Evolutionary conservation across 1,140 invertebrate species (phyloP).

Genomic region (Chrysomallon squamiferum): DNA sequence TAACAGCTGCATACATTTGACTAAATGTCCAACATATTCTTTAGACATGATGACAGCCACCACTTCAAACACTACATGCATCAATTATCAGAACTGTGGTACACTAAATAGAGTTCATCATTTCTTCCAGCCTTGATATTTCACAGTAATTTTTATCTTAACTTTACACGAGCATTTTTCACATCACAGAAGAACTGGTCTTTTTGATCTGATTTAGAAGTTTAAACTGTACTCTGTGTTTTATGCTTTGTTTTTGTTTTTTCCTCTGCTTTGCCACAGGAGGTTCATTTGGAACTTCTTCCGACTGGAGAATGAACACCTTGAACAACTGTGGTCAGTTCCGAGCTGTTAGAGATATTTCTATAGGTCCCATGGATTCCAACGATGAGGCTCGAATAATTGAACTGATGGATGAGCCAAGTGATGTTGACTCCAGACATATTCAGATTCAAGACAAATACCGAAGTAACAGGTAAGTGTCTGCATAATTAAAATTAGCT

Average conservation of each 20-base stretch:
- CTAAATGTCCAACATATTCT: no score
- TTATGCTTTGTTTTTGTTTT: constrained; percentile 7
- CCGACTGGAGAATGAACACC: constrained; percentile 98
- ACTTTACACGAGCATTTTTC: no score
- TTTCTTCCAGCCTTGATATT: no score
- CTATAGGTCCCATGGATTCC: constrained; percentile 93
- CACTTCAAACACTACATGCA: no score
- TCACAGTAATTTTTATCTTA: no score
- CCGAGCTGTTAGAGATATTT: constrained; percentile 96
- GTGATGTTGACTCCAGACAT: constrained; percentile 82
- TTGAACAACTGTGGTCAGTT: constrained; percentile 99
- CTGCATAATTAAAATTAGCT: neutral
- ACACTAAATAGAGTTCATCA: no score
- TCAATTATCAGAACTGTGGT: no score
- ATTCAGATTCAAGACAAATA: constrained; percentile 50
- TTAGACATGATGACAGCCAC: no score
- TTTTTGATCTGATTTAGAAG: neutral
- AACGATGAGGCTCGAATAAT: constrained; percentile 89
- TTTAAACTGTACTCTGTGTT: neutral
- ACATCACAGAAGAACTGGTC: no score
- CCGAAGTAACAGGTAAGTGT: constrained; percentile 28
- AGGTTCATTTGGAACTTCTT: constrained; percentile 99
- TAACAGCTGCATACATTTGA: no score
- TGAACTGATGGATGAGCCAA: constrained; percentile 94
- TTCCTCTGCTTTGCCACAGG: no score